These are phyloP conservation scores for Saturnia pavonia DNA, from an alignment of 2,888 invertebrate species.

Conservation along the genomic window DNA sequence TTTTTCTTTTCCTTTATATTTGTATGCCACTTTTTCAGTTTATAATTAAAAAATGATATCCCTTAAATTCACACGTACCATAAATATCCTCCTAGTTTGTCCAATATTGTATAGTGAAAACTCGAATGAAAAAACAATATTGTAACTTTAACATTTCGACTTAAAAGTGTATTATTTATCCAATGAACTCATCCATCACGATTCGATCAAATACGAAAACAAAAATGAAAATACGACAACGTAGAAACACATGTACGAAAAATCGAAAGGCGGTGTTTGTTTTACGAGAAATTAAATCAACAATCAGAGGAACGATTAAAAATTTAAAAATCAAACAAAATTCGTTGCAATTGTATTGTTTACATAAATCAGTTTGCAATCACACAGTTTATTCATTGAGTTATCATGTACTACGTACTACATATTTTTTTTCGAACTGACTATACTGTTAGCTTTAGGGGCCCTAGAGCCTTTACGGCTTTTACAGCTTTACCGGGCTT, in stretches of 20 bases:
- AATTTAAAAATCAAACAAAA: constrained; percentile 12
- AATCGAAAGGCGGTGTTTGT: constrained; percentile 8
- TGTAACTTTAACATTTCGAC: background rate
- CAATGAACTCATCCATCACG: constrained; percentile 8
- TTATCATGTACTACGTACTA: too few species aligned
- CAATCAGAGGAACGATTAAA: constrained; percentile 6
- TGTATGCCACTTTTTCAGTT: too few species aligned
- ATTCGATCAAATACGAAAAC: constrained; percentile 14
- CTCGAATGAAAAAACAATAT: background rate
- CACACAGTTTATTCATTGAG: too few species aligned
- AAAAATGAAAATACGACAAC: constrained; percentile 5
- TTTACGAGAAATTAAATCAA: constrained; percentile 13
- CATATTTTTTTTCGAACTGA: too few species aligned
- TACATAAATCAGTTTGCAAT: constrained; percentile 24
- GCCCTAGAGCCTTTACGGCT: too few species aligned
- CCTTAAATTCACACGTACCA: too few species aligned
- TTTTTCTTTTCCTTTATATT: too few species aligned
- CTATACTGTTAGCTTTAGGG: too few species aligned
- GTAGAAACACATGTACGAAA: background rate
- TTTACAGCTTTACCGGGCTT: too few species aligned
- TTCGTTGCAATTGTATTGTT: constrained; percentile 25
- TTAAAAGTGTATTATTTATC: constrained; percentile 6
- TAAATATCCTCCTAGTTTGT: too few species aligned
- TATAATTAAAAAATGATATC: too few species aligned
- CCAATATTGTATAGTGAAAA: background rate